Evolutionary conservation across 2,113 vertebrate species (phyloP), one percentile per base, ranked within the genome.

Genomic region (Pundamilia nyererei): DNA sequence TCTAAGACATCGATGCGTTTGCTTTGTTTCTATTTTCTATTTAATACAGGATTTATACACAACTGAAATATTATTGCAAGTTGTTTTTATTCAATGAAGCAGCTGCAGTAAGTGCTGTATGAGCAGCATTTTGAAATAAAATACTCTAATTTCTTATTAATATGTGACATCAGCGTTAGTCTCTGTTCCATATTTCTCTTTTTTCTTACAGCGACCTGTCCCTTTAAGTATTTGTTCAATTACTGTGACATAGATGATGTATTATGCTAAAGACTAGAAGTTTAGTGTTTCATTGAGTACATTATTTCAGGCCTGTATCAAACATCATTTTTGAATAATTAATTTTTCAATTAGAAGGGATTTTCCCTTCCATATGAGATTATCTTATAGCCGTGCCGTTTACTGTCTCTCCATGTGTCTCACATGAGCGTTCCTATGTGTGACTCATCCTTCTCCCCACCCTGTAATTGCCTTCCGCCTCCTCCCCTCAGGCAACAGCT

Each of bases 401-500:
- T 51, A 68, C 60, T 21, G 54, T 85, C 56, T 21, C 31, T 45
- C 2, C 6, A 3, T 35, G 42, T 79, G 35, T 84, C 24, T 49
- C 35, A 3, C 58, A 7, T 65, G 42, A 19, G 21, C 24, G 5
- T 13, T 21, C 55, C 80, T 82, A 33, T 9, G 24, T 24, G 24
- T 94, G 86, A 93, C 90, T 89, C 91, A 85, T 19, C 83, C 54
- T 7, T 9, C n/a, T 10, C 24, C 15, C 14, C 60, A 8, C 21
- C 68, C 29, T 31, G 7, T 40, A 2, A 38, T 0, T 38, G 1
- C 38, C 55, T 6, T 33, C 58, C 17, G 9, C 62, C 9, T 21
- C 26, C 45, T 86, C 93, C 42, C 77, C 56, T 10, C 89, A 99
- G 98, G 98, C 98, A 83, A 99, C 98, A 0, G 98, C 98, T 49